These are phyloP conservation scores for Silurus meridionalis DNA, from an alignment of 2,113 vertebrate species.

Conservation along the genomic window DNA sequence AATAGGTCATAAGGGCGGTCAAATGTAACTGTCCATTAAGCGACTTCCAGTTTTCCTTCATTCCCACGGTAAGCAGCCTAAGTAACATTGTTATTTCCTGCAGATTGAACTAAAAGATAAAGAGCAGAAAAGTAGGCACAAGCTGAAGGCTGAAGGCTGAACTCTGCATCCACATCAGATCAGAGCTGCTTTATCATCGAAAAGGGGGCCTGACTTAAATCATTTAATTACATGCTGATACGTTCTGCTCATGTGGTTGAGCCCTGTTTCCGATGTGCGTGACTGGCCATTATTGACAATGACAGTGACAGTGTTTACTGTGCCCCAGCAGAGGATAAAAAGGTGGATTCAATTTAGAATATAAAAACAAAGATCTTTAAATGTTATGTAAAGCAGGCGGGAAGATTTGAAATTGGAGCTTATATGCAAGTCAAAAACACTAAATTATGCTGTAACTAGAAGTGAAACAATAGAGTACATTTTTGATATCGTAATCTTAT, in stretches of 20 bases:
- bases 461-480: not conserved
- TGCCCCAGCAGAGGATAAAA: not conserved
- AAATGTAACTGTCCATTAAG: conserved; percentile 2
- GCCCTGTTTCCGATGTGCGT: conserved; percentile 36
- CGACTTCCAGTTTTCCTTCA: conserved; percentile 18
- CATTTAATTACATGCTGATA: conserved; percentile 35
- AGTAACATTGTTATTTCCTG: conserved; percentile 42
- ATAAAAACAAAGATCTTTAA: not conserved
- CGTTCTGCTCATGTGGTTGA: conserved; percentile 4
- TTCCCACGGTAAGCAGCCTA: conserved; percentile 31
- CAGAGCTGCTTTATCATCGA: conserved; percentile 30
- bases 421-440: not conserved
- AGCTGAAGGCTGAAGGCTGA: conserved; percentile 15
- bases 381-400: not conserved
- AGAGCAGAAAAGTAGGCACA: conserved; percentile 12
- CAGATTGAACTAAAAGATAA: conserved; percentile 41
- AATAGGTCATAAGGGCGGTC: not conserved
- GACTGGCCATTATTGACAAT: conserved; percentile 36
- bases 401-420: not conserved
- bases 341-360: conserved; percentile 33
- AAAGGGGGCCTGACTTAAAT: conserved; percentile 28
- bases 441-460: too few species aligned
- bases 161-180: conserved; percentile 38
- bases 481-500: not conserved
- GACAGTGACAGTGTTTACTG: conserved; percentile 30